phyloP scores from a whole-genome alignment of 2,113 vertebrate species.

The Calidris pugnax region DNA sequence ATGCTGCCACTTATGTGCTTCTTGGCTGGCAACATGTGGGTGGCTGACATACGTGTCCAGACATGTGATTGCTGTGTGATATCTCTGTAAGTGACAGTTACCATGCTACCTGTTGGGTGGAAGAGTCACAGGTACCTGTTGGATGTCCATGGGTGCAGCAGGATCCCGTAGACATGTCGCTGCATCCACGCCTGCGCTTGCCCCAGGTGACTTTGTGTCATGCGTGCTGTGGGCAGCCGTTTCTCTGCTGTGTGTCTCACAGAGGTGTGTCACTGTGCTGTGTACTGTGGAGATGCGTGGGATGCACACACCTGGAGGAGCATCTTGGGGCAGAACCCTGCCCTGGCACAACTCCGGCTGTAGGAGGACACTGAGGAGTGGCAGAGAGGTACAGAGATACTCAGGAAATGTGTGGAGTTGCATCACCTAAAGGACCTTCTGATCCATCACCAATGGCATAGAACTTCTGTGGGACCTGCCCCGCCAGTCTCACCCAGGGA shows the following conservation, averaged over 20 bases:
- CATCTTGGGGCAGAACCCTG: background rate
- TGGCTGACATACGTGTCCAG: background rate
- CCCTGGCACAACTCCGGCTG: background rate
- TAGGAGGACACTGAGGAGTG: background rate
- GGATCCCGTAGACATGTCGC: fast-evolving
- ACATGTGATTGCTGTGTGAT: too few relatives aligned
- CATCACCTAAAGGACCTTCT: background rate
- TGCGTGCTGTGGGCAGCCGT: fast-evolving
- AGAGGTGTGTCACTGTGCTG: fast-evolving
- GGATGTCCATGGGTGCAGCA: background rate
- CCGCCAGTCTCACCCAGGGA: too few relatives aligned
- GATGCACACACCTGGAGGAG: background rate
- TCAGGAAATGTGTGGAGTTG: background rate
- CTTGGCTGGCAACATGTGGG: fast-evolving
- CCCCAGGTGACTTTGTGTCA: background rate
- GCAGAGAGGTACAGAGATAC: background rate
- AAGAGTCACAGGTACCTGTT: background rate
- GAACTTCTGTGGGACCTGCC: background rate
- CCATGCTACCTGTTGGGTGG: background rate
- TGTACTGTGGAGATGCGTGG: background rate
- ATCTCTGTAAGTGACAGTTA: background rate
- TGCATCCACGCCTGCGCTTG: fast-evolving
- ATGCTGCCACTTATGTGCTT: background rate
- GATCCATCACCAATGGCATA: background rate
- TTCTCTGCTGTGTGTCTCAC: background rate